Evolutionary conservation across 2,797 vertebrate species (phyloP), one percentile per base, ranked within the genome.

Genomic region (Prunella strophiata): DNA sequence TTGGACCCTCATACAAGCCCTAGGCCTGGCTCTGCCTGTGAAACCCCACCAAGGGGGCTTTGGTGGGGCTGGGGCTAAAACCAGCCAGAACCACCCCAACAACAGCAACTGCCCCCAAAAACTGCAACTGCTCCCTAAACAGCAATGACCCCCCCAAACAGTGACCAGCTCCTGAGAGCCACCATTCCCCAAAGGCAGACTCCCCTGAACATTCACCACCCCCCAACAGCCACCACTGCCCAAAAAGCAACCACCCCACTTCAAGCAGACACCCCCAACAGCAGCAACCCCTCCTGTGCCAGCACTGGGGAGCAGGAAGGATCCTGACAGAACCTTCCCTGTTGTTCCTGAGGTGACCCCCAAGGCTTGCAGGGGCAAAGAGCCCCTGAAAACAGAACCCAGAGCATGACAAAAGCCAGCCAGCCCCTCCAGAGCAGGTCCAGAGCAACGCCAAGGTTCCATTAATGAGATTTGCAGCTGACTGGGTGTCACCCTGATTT

Each of bases 391-490:
- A n/a, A 3, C n/a, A 16, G 21, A 21, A 48, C 6, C 36, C 5
- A 47, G 36, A 43, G 16, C 2, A 0, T 0, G 7, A 21, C 36
- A 29, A 8, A 42, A 67, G 23, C 21, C 22, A 25, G 20, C 0
- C 5, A 6, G 38, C 8, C 38, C 8, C 45, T 10, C 9, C 15
- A 4, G 30, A 36, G 65, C 3, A 2, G 42, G 15, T 9, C 29
- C 42, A n/a, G 66, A 36, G 57, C n/a, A 7, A 22, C 0, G 5
- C 43, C 25, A 5, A 7, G 7, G 16, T 42, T 19, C 32, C 15
- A 0, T 0, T 57, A n/a, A 11, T 0, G 34, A 61, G 59, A 48
- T 42, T 5, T 38, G 68, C 54, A 12, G 9, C 2, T 0, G 20
- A 0, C 4, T 21, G 7, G 55, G 10, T 36, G 36, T 36, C 36